Evolutionary conservation across 2,888 invertebrate genomes (phyloP), one percentile per base, ranked within the genome.

Genomic region (Zaprionus obscuricornis): DNA sequence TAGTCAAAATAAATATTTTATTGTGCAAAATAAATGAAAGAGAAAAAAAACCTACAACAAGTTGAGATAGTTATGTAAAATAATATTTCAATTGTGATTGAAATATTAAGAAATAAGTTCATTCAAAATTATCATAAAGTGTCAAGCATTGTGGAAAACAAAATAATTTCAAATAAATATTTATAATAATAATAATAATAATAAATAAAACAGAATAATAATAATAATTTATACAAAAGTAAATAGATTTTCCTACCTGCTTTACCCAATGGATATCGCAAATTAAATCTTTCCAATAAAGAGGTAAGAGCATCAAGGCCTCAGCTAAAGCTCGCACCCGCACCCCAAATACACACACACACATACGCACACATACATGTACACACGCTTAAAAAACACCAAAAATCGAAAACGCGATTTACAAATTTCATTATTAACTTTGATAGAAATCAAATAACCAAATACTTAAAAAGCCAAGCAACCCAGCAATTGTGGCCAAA

Each of bases 361-460:
- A 34, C 13, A 17, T 31, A 18, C 46, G 47, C 42, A 33, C 34
- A 31, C 8, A 18, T n/a, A 31, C 8, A 37, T 18, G n/a, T 5
- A 37, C 8, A 45, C 22, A 18, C 8, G n/a, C 24, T 17, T n/a
- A 52, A 22, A 45, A 33, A 24, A 55, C 46, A 22, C 34, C 4
- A 22, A 22, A 5, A 22, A 22, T 22, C 42, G 14, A 63, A 71
- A 70, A 62, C 69, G 60, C 74, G 70, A 77, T 77, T 77, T 77
- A 77, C 78, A 75, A 77, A 83, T 82, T 82, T 82, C 78, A 75
- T 84, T 84, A 81, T 82, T 83, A 77, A 77, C 81, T 77, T 77
- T 73, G 81, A 82, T 81, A 77, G 62, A 82, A 82, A 82, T 82
- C 85, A 74, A 76, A 77, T 57, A 82, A 82, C 77, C 81, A 82